Percentiles rank a stretch among this genome's conserved stretches.
These are phyloP conservation scores for Staurois parvus DNA, from an alignment of 2,797 vertebrate species.

Conservation along the genomic window DNA sequence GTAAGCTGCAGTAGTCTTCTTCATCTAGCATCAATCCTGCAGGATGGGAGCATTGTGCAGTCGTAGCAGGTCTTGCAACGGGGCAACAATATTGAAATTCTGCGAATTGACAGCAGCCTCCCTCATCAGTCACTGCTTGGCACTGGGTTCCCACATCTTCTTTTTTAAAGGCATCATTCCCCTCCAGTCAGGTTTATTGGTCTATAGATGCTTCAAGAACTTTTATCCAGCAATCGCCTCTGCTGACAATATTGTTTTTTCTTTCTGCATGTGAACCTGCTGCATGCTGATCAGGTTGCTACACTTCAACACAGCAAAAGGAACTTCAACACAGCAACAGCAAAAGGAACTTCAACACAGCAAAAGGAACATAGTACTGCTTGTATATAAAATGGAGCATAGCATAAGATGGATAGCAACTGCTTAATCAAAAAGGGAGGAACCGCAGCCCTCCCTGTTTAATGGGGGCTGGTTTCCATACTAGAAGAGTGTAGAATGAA, in stretches of 20 bases:
- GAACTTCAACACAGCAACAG: too few relatives aligned
- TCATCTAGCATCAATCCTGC: slow-evolving; percentile 24
- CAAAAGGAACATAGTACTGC: too few relatives aligned
- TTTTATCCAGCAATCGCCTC: slow-evolving; percentile 7
- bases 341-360: too few relatives aligned
- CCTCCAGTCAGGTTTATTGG: neutral
- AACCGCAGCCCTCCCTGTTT: too few relatives aligned
- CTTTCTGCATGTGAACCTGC: neutral
- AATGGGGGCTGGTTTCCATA: too few relatives aligned
- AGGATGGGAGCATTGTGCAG: slow-evolving; percentile 29
- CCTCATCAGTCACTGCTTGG: slow-evolving; percentile 40
- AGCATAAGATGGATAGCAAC: too few relatives aligned
- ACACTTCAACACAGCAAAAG: too few relatives aligned
- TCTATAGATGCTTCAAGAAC: neutral
- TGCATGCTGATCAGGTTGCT: neutral
- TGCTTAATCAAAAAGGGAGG: too few relatives aligned
- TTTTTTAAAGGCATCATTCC: slow-evolving; percentile 12
- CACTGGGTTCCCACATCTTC: neutral
- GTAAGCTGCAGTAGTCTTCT: neutral
- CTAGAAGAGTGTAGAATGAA: too few relatives aligned
- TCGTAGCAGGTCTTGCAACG: slow-evolving; percentile 24
- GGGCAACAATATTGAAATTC: slow-evolving; percentile 39
- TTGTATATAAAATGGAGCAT: too few relatives aligned
- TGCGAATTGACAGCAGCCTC: slow-evolving; percentile 12
- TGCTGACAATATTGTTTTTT: slow-evolving; percentile 10